Evolutionary conservation across 2,888 invertebrate species (phyloP), one percentile per base, ranked within the genome.

Genomic region (Noctua janthe): DNA sequence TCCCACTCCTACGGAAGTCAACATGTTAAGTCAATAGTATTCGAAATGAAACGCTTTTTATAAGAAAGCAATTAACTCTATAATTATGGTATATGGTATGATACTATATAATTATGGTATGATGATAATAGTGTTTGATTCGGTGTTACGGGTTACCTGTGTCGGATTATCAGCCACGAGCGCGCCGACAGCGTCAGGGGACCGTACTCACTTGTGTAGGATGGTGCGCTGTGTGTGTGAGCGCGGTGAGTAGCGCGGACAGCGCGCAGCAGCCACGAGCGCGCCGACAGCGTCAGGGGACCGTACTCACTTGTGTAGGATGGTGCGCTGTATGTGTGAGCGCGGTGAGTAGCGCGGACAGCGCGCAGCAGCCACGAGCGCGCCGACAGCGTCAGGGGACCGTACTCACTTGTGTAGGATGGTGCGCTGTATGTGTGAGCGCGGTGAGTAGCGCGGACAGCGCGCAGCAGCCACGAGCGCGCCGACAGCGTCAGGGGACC

Each of bases 311-410:
- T 10, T 49, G 94, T 29, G 92, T 90, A 70, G 91, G 91, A 17
- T 91, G 92, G 69, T 90, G 92, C 67, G 89, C 89, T 20, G 92
- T 90, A 88, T 90, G 94, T 43, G 93, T 93, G 81, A 95, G 94
- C 71, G 96, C 95, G 0, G 92, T 98, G 84, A 99, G 95, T 74
- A 99, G 95, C 97, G 99, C 98, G 0, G 98, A 97, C 8, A 95
- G 93, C 82, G 96, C 96, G 29, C 29, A 29, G 29, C 29, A 29
- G 29, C 29, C 29, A 29, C 29, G 29, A 29, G 35, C 35, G 35
- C 35, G 92, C 8, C 43, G 43, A 10, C 43, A 8, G 43, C 43
- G 43, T 43, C 43, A 43, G 43, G 43, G 43, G 43, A 43, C 8
- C 8, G 43, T 43, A 43, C 43, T 43, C 47, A 47, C 47, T 10